Base-by-base conservation (phyloP, 2,113 vertebrate species). In the Mormyrus lacerda region DNA sequence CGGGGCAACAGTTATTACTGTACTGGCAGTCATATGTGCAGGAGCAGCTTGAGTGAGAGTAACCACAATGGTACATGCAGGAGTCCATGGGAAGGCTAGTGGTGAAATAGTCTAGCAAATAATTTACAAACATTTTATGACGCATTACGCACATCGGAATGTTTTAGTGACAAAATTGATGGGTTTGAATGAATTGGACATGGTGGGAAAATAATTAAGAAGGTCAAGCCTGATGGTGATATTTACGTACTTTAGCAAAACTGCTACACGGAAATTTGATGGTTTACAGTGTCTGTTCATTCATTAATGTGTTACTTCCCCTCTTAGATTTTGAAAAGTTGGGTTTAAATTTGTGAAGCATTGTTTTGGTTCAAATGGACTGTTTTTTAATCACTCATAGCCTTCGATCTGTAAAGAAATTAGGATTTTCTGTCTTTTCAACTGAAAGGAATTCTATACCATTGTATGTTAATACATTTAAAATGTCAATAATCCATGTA, bases 1-100 rank as follows among this genome's bases (percentile, higher is more conserved):
- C 94, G 69, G 61, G 3, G 50, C 93, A 94, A 88, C 95, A 94
- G 92, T 92, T 92, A 27, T 92, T 91, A 61, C 92, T 3, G 91
- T 91, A 90, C 15, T 9, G 9, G 88, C 94, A 95, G 24, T 87
- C 88, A 88, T 79, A 88, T 24, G 65, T 4, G 89, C 94, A 95
- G 88, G 94, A 94, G 79, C 94, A 94, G 91, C 24, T 90, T 84
- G 92, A 89, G 1, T 91, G 0, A 87, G 89, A 0, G 0, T 0
- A 0, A 2, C 92, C 92, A 11, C 92, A 15, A 89, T 90, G 89
- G 91, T 91, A 73, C 0, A 27, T 84, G 90, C 94, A 95, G 0
- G 93, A 93, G 8, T 3, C 42, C 8, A 3, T 58, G 58, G 87
- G 0, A 76, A 91, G 92, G 19, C 0, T 3, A 4, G 8, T 1